Evolutionary conservation across 2,888 invertebrate genomes (phyloP).

Genomic region (Netelia fuscicornis): DNA sequence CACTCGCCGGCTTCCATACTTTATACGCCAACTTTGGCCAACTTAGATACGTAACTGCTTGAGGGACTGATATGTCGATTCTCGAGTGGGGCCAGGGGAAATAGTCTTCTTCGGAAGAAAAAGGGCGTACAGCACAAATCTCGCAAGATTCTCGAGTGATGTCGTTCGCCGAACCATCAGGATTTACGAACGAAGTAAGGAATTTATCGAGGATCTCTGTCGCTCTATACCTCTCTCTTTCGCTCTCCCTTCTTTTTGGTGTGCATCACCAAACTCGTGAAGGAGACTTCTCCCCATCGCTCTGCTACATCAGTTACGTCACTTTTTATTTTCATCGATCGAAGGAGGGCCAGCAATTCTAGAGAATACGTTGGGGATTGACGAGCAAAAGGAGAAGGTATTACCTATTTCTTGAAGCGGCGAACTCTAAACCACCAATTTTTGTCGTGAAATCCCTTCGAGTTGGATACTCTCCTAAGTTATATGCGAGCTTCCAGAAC

Average conservation of each 20-base stretch:
- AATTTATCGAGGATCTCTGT: constrained; percentile 68
- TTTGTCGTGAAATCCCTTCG: constrained; percentile 1
- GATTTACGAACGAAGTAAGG: constrained; percentile 69
- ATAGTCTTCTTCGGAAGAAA: constrained; percentile 25
- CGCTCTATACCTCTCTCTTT: constrained; percentile 15
- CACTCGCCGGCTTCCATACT: constrained; percentile 55
- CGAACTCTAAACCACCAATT: constrained; percentile 13
- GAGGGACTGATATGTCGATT: constrained; percentile 49
- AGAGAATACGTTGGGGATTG: constrained; percentile 25
- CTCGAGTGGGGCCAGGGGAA: constrained; percentile 25
- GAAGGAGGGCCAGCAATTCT: constrained; percentile 2
- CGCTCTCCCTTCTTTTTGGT: background rate
- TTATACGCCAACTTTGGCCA: constrained; percentile 58
- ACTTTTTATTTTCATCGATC: constrained; percentile 55
- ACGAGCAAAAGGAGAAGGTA: constrained; percentile 7
- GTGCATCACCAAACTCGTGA: constrained; percentile 45
- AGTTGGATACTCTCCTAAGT: background rate
- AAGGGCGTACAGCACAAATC: constrained; percentile 44
- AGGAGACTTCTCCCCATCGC: constrained; percentile 22
- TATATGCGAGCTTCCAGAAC: constrained; percentile 16
- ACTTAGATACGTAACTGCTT: constrained; percentile 53
- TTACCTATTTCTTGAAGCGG: constrained; percentile 11
- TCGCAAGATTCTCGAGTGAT: constrained; percentile 44
- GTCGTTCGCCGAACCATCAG: constrained; percentile 46
- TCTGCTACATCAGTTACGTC: constrained; percentile 31